Percentiles rank a stretch among this genome's conserved stretches.
These are phyloP conservation scores for Lycaon pictus DNA, from an alignment of 2,113 vertebrate genomes.

Conservation along the genomic window DNA sequence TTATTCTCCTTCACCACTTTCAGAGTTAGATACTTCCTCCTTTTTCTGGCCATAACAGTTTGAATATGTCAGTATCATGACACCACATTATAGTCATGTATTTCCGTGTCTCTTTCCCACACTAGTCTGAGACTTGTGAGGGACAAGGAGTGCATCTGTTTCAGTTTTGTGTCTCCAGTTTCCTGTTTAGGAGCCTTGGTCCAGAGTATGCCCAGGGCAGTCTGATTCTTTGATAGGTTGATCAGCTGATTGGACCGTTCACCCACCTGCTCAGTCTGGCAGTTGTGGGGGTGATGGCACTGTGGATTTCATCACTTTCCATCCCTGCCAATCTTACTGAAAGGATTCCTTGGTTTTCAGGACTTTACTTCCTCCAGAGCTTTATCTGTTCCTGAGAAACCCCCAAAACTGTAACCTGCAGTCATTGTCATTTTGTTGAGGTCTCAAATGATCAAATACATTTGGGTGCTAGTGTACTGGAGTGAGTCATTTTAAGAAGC, in stretches of 20 bases:
- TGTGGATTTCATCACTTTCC: slow-evolving; percentile 52
- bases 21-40: slow-evolving; percentile 30
- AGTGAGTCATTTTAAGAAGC: slow-evolving; percentile 58
- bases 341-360: slow-evolving; percentile 41
- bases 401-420: slow-evolving; percentile 28
- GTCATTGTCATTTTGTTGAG: slow-evolving; percentile 65
- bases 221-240: background rate
- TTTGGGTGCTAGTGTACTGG: slow-evolving; percentile 4
- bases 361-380: slow-evolving; percentile 23
- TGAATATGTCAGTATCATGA: background rate
- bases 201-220: background rate
- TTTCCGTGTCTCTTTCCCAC: slow-evolving; percentile 49
- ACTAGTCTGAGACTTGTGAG: slow-evolving; percentile 22
- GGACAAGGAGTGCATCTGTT: background rate
- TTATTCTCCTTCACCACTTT: slow-evolving; percentile 31
- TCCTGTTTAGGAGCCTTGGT: background rate
- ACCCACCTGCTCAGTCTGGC: background rate
- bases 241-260: slow-evolving; percentile 6
- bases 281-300: background rate
- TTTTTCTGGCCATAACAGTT: background rate
- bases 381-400: slow-evolving; percentile 40
- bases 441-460: slow-evolving; percentile 32
- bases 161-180: slow-evolving; percentile 3
- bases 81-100: background rate
- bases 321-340: slow-evolving; percentile 5